These are phyloP conservation scores for Lasioglossum villosulum DNA, from an alignment of 2,888 invertebrate species.

Conservation along the genomic window DNA sequence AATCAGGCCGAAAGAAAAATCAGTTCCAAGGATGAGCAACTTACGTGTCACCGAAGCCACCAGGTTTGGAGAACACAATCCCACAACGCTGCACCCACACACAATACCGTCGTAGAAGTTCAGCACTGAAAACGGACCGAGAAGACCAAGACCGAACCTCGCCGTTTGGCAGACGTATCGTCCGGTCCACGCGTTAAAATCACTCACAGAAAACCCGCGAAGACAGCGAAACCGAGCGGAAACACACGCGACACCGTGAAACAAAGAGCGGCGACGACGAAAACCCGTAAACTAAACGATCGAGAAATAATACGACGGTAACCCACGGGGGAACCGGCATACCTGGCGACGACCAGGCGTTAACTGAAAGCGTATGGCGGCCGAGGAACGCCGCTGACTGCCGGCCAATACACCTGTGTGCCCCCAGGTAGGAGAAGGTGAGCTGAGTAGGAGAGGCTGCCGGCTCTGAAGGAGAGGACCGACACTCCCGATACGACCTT, in stretches of 20 bases:
- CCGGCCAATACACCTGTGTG: constrained; percentile 75
- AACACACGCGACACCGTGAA: constrained; percentile 4
- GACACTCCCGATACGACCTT: constrained; percentile 65
- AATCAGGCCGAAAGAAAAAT: background rate
- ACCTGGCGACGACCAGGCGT: constrained; percentile 73
- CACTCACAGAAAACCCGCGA: constrained; percentile 38
- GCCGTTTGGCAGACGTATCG: background rate
- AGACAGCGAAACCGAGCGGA: background rate
- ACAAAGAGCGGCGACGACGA: constrained; percentile 1
- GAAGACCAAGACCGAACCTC: background rate
- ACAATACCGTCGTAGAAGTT: background rate
- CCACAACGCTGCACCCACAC: constrained; percentile 3
- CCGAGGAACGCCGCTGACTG: constrained; percentile 55
- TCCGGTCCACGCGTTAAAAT: constrained; percentile 17
- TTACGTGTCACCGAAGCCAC: background rate
- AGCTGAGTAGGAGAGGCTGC: constrained; percentile 55
- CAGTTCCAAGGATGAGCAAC: background rate
- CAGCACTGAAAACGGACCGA: background rate
- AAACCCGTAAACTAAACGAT: background rate
- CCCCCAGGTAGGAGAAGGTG: constrained; percentile 61
- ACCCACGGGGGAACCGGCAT: constrained; percentile 58
- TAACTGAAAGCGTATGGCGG: constrained; percentile 71
- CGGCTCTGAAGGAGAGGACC: constrained; percentile 58
- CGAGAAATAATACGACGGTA: background rate
- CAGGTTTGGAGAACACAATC: background rate